Evolutionary conservation across 2,888 invertebrate species (phyloP), one percentile per base, ranked within the genome.

Genomic region (Cordilura impudica): DNA sequence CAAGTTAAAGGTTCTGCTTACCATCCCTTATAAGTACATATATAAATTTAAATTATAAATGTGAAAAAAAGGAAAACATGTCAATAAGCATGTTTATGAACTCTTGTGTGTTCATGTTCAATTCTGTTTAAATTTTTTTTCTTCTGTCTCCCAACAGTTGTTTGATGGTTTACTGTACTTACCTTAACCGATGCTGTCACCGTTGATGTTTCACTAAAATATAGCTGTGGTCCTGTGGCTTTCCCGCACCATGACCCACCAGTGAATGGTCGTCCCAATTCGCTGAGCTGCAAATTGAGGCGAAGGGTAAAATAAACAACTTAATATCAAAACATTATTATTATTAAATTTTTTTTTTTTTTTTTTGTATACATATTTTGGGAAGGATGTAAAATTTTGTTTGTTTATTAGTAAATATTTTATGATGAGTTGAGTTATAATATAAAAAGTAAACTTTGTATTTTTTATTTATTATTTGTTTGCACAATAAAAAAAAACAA

Each of bases 211-310:
- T 96, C 96, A 90, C 96, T 96, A 91, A 95, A 96, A 90, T 96
- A 96, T 67, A 95, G 93, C 73, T 96, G 95, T 35, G 94, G 93
- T 77, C 95, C 95, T 26, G 94, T 93, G 53, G 95, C 94, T 70
- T 94, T 92, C 72, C 96, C 97, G 89, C 97, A 97, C 96, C 96
- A 97, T 18, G 95, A 95, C 79, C 97, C 96, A 51, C 96, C 96
- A 26, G 96, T 96, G 91, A 96, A 96, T 14, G 96, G 96, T 47
- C 95, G 93, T 18, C 95, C 95, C 83, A 96, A 92, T 91, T 96
- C 96, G 84, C 95, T 94, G 83, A 96, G 92, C 91, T 96, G 94
- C 65, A 86, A 87, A 75, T 72, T 56, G 53, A 73, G 51, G 54
- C 35, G 49, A 70, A 73, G 69, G 49, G 56, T 61, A 72, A 65